phyloP scores from a whole-genome alignment of 2,113 vertebrate species.

The Lepus americanus region DNA sequence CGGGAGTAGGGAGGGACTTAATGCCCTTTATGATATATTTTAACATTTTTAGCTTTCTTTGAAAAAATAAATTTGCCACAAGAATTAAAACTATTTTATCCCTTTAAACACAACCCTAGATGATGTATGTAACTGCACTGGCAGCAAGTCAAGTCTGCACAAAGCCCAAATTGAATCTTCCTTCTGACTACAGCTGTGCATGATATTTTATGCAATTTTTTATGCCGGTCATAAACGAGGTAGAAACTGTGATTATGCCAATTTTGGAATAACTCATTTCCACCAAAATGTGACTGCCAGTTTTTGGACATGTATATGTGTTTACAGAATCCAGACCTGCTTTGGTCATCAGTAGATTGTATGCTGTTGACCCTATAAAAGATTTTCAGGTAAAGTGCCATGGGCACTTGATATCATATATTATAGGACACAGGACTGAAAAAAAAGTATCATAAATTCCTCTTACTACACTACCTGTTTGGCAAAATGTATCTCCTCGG shows the following conservation, averaged over 20 bases:
- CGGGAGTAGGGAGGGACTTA: slow-evolving; percentile 67
- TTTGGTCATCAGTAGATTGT: neutral
- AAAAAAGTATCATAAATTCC: neutral
- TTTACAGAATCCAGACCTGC: slow-evolving; percentile 9
- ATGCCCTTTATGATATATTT: slow-evolving; percentile 86
- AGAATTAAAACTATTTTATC: slow-evolving; percentile 88
- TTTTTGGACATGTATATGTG: slow-evolving; percentile 11
- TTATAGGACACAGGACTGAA: neutral
- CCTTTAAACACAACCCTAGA: slow-evolving; percentile 83
- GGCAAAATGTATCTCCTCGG: neutral
- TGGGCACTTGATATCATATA: neutral
- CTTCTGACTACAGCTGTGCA: slow-evolving; percentile 86
- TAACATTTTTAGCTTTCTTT: slow-evolving; percentile 84
- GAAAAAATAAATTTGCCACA: slow-evolving; percentile 79
- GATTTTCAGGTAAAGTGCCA: accelerated
- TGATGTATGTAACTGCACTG: slow-evolving; percentile 87
- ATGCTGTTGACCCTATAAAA: slow-evolving; percentile 43
- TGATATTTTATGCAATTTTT: slow-evolving; percentile 85
- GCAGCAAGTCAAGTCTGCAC: slow-evolving; percentile 86
- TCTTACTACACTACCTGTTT: neutral
- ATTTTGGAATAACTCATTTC: slow-evolving; percentile 81
- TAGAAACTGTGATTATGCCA: slow-evolving; percentile 85
- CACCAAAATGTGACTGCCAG: slow-evolving; percentile 50
- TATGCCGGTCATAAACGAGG: slow-evolving; percentile 83
- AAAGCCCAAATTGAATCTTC: slow-evolving; percentile 87